Evolutionary conservation across 1,140 invertebrate species (phyloP), one percentile per base, ranked within the genome.

Genomic region (Ips typographus): DNA sequence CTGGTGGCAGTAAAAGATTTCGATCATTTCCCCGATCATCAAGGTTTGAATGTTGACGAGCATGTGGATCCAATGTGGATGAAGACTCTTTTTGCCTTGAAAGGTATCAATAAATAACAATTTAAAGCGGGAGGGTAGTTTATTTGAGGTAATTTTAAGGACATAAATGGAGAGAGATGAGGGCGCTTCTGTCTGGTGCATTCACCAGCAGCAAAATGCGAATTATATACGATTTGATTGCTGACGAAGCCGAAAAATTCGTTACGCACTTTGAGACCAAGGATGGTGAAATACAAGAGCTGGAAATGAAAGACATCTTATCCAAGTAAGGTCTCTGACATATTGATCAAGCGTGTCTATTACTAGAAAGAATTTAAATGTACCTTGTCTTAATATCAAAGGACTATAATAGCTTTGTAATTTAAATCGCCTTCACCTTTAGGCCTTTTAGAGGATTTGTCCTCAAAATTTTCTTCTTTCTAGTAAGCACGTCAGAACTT

Each of bases 1-100:
- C 77, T 80, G 44, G 81, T 90, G 2, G 79, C 82, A 0, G 80
- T 90, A 0, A 89, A 88, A 74, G 84, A 89, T 65, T 90, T 90
- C 69, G 85, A 90, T 2, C 75, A 86, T 73, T 91, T 90, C 66
- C 75, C 82, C 0, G 84, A 90, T 71, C 85, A 87, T 65, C 76
- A 79, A 5, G 67, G 73, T 1, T 81, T 86, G 49, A 72, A 85
- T 4, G 73, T 75, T n/a, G 77, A 79, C 41, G 78, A 84, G 0
- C 58, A 74, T 1, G 4, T 47, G 2, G 87, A 88, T 63, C 84
- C 84, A 0, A 51, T 89, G 0, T 79, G 88, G 55, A 82, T 81
- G 7, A 82, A 82, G 7, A 86, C 83, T 74, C 66, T 89, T 1
- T 82, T 84, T 39, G 72, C 82, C 3, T 80, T 89, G 72, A 83